These are phyloP conservation scores for Ophioninae sp. DNA, from an alignment of 2,888 invertebrate genomes.

Conservation along the genomic window DNA sequence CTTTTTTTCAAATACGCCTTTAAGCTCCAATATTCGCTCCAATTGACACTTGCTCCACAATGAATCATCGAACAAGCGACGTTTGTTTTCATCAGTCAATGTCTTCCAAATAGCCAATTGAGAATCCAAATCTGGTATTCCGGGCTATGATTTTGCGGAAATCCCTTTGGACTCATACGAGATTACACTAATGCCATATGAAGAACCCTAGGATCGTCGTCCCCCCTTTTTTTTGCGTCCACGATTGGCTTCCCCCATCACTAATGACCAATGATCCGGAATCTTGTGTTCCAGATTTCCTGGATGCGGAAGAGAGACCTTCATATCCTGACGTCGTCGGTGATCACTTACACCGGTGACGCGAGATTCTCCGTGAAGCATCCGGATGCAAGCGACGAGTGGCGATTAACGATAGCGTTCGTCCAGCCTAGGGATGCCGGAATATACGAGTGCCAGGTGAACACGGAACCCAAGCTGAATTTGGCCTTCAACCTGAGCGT, in stretches of 20 bases:
- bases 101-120: too few species aligned
- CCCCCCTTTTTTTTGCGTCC: neutral
- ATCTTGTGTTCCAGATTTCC: conserved; percentile 85
- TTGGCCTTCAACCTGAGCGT: conserved; percentile 90
- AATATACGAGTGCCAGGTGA: conserved; percentile 94
- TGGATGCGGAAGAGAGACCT: conserved; percentile 92
- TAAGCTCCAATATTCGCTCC: neutral
- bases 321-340: conserved; percentile 92
- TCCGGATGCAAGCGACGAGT: conserved; percentile 92
- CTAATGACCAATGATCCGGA: neutral
- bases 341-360: conserved; percentile 94
- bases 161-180: too few species aligned
- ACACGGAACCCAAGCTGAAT: conserved; percentile 94
- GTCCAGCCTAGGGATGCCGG: conserved; percentile 92
- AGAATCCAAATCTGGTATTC: too few species aligned
- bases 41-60: too few species aligned
- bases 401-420: conserved; percentile 92
- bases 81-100: too few species aligned
- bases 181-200: too few species aligned
- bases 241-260: neutral
- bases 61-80: too few species aligned
- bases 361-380: conserved; percentile 92
- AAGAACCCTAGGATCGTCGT: too few species aligned
- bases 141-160: too few species aligned
- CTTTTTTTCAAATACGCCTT: neutral